Percentiles rank a stretch among this genome's conserved stretches.
Evolutionary conservation across 1,140 invertebrate species (phyloP).

Genomic region (Triops longicaudatus): DNA sequence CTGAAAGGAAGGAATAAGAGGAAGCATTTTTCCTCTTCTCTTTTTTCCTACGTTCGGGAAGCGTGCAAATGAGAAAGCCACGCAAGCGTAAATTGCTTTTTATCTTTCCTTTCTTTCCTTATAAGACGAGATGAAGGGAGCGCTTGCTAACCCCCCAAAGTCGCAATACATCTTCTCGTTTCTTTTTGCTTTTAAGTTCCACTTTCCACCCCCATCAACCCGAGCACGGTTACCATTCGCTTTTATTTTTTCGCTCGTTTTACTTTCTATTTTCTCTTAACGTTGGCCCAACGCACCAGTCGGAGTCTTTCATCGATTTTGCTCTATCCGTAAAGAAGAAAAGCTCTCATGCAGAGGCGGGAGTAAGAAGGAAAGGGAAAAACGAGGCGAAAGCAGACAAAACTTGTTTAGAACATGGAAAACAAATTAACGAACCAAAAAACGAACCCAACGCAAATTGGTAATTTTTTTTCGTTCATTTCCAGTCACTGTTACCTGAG

Average conservation of each 20-base stretch:
- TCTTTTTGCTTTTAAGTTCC: not conserved
- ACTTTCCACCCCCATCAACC: slow-evolving; percentile 5
- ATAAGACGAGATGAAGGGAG: not conserved
- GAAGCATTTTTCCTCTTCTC: not conserved
- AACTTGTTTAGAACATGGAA: not conserved
- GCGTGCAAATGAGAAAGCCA: not conserved
- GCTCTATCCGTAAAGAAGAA: not conserved
- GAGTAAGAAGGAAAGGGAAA: not conserved
- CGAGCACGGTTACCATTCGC: not conserved
- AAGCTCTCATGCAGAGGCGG: not conserved
- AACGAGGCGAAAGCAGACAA: not conserved
- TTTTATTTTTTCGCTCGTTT: not conserved
- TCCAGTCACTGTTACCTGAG: not conserved
- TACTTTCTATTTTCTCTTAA: not conserved
- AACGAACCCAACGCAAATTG: not conserved
- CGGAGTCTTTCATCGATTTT: slow-evolving; percentile 2
- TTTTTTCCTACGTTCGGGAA: not conserved
- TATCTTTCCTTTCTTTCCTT: no score
- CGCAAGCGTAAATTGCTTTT: not conserved
- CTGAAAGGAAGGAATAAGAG: not conserved
- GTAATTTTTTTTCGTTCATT: not conserved
- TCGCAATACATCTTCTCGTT: not conserved
- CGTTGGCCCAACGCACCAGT: not conserved
- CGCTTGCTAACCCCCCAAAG: not conserved
- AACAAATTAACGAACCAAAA: not conserved